Conservation (phyloP, 2,888 invertebrate genomes). For the Yponomeuta evonymella region DNA sequence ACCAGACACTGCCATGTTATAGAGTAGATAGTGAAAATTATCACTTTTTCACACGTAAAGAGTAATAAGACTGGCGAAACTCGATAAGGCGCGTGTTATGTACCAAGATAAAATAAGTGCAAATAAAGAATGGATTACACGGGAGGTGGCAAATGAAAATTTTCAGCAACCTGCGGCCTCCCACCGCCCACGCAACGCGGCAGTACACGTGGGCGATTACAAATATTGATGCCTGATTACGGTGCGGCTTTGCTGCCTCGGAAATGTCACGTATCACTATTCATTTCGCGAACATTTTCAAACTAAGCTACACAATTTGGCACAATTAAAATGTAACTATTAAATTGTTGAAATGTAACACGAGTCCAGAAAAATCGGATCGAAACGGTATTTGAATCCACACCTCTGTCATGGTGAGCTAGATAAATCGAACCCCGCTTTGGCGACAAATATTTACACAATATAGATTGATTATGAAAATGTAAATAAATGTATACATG, state of each 20-base stretch:
- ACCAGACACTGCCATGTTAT: not conserved
- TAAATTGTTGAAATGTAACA: too few species aligned
- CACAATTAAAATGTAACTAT: too few species aligned
- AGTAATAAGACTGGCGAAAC: constrained; percentile 32
- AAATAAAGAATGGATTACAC: constrained; percentile 35
- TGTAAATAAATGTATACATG: too few species aligned
- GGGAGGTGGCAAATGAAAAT: constrained; percentile 28
- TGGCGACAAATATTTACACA: too few species aligned
- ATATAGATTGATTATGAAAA: too few species aligned
- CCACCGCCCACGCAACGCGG: constrained; percentile 37
- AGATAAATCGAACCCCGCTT: too few species aligned
- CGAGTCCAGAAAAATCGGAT: too few species aligned
- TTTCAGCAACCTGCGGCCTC: constrained; percentile 41
- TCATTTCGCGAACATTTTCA: not conserved
- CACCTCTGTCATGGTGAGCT: too few species aligned
- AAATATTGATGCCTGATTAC: constrained; percentile 49
- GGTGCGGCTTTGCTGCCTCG: constrained; percentile 39
- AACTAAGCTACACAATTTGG: not conserved
- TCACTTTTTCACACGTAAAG: not conserved
- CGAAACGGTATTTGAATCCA: too few species aligned
- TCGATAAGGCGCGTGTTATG: constrained; percentile 35
- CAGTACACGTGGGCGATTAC: constrained; percentile 47
- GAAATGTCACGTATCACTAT: too few species aligned
- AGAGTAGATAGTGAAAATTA: too few species aligned
- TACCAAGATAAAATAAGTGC: constrained; percentile 33